Evolutionary conservation across 2,888 invertebrate genomes (phyloP).

Genomic region (Leucania comma): DNA sequence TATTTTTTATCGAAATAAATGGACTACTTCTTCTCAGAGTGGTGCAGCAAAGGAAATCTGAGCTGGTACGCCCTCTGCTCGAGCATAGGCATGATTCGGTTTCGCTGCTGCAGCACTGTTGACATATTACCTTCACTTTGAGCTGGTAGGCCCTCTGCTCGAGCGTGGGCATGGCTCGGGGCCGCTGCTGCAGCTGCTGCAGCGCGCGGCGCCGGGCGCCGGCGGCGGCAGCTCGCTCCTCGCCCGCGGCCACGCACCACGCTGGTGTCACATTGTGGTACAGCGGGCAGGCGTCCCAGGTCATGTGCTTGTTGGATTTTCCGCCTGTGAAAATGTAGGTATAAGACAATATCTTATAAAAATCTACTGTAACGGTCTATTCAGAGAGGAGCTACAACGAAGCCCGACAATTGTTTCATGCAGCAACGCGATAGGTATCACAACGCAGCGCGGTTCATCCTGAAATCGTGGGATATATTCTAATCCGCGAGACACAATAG

Average conservation of each 20-base stretch:
- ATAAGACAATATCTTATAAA: background rate
- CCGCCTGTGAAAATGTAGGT: constrained; percentile 91
- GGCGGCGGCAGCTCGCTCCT: constrained; percentile 92
- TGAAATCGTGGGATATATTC: background rate
- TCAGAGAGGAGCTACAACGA: background rate
- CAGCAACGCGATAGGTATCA: too few species aligned
- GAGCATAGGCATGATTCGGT: constrained; percentile 88
- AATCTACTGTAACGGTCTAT: background rate
- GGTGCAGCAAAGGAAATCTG: background rate
- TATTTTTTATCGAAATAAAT: too few species aligned
- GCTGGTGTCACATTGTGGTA: constrained; percentile 93
- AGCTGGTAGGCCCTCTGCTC: constrained; percentile 94
- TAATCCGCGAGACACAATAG: background rate
- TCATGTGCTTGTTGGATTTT: constrained; percentile 95
- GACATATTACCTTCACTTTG: constrained; percentile 83
- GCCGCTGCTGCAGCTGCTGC: constrained; percentile 77
- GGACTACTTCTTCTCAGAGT: too few species aligned
- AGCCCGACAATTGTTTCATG: background rate
- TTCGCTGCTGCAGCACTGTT: constrained; percentile 74
- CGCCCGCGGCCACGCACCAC: constrained; percentile 92
- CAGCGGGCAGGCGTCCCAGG: constrained; percentile 97
- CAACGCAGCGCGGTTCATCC: too few species aligned
- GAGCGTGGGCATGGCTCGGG: constrained; percentile 88
- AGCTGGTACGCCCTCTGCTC: constrained; percentile 91
- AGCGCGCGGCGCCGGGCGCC: constrained; percentile 82